Evolutionary conservation across 1,140 invertebrate species (phyloP).

Genomic region (Maconellicoccus hirsutus): DNA sequence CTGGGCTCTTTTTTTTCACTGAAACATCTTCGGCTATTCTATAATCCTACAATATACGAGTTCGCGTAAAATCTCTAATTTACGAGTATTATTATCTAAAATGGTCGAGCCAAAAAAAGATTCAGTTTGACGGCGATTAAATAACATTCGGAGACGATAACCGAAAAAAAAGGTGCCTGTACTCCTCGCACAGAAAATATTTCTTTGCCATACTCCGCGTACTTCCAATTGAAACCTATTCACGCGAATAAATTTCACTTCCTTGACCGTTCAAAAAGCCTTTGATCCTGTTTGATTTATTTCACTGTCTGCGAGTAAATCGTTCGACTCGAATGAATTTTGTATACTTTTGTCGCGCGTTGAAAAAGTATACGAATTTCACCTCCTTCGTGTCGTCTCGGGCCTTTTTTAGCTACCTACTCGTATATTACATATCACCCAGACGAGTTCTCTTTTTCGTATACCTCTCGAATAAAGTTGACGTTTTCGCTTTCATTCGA

Average conservation of each 20-base stretch:
- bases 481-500: too few relatives aligned
- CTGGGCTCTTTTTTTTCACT: too few relatives aligned
- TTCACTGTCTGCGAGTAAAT: neutral
- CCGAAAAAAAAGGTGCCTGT: neutral
- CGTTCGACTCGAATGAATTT: neutral
- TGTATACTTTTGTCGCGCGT: neutral
- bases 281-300: slow-evolving; percentile 20
- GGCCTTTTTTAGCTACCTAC: too few relatives aligned
- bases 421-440: too few relatives aligned
- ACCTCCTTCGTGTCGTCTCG: too few relatives aligned
- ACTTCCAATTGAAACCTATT: slow-evolving; percentile 10
- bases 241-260: slow-evolving; percentile 9
- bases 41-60: neutral
- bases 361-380: neutral
- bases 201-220: neutral
- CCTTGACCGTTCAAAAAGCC: neutral
- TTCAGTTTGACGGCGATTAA: neutral
- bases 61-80: neutral
- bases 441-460: too few relatives aligned
- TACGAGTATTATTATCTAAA: neutral
- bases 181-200: neutral
- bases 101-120: neutral
- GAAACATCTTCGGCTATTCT: neutral
- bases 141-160: neutral
- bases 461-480: too few relatives aligned